These are phyloP conservation scores for Drosophila heteroneura DNA, from an alignment of 2,888 invertebrate species.

Conservation along the genomic window DNA sequence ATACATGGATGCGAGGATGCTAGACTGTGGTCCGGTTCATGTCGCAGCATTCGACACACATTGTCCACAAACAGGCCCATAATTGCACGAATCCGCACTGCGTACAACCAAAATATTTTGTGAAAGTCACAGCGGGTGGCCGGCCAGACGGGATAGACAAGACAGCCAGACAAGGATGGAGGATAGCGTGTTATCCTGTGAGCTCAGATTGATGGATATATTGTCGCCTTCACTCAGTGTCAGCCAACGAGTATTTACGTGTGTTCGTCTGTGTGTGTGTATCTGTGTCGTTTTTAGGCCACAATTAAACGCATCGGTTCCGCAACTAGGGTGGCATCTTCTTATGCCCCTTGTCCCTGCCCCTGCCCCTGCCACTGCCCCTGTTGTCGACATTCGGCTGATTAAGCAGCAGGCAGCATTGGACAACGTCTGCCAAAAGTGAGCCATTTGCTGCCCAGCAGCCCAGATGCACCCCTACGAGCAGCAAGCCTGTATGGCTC, in stretches of 20 bases:
- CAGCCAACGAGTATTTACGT: conserved; percentile 39
- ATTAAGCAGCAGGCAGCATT: conserved; percentile 59
- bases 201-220: conserved; percentile 73
- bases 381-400: conserved; percentile 32
- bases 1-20: conserved; percentile 30
- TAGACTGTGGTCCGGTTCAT: conserved; percentile 39
- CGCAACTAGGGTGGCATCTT: conserved; percentile 83
- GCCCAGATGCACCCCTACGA: conserved; percentile 37
- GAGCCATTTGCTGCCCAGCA: conserved; percentile 73
- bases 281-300: conserved; percentile 75
- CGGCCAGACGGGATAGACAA: conserved; percentile 7
- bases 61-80: conserved; percentile 69
- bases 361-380: conserved; percentile 19
- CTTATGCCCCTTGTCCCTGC: conserved; percentile 19
- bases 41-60: conserved; percentile 70
- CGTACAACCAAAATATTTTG: conserved; percentile 85
- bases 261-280: conserved; percentile 31
- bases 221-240: conserved; percentile 54
- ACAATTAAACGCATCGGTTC: conserved; percentile 83
- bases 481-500: conserved; percentile 42
- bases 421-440: conserved; percentile 77
- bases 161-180: conserved; percentile 30
- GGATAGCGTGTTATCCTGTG: conserved; percentile 44
- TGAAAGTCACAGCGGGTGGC: conserved; percentile 83
- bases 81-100: conserved; percentile 78